These are phyloP conservation scores for Sminthopsis crassicaudata DNA, from an alignment of 2,113 vertebrate genomes.

Conservation along the genomic window DNA sequence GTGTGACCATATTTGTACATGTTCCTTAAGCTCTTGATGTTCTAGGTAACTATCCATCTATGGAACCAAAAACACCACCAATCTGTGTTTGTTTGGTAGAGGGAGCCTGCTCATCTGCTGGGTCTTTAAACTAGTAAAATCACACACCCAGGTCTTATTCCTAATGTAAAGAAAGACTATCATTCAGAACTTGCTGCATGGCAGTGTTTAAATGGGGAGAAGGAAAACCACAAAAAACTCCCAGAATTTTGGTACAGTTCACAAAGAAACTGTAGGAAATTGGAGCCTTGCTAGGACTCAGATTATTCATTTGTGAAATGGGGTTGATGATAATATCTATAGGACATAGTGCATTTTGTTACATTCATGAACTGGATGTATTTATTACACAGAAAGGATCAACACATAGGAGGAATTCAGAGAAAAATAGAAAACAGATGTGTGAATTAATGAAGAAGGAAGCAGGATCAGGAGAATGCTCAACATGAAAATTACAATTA, in stretches of 20 bases:
- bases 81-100: neutral
- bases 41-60: neutral
- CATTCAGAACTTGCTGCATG: neutral
- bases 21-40: neutral
- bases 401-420: neutral
- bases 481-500: neutral
- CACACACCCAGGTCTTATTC: neutral
- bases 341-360: neutral
- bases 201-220: neutral
- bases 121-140: neutral
- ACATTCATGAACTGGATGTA: neutral
- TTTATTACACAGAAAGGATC: neutral
- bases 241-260: neutral
- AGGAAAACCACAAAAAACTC: neutral
- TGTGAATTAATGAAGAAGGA: neutral
- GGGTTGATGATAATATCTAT: neutral
- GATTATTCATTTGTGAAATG: neutral
- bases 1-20: neutral
- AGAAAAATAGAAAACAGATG: neutral
- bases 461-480: neutral
- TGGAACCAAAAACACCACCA: neutral
- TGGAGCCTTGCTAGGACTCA: neutral
- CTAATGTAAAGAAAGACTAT: neutral
- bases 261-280: neutral
- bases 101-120: neutral